These are phyloP conservation scores for Conopomorpha cramerella DNA, from an alignment of 1,140 invertebrate genomes.

Conservation along the genomic window DNA sequence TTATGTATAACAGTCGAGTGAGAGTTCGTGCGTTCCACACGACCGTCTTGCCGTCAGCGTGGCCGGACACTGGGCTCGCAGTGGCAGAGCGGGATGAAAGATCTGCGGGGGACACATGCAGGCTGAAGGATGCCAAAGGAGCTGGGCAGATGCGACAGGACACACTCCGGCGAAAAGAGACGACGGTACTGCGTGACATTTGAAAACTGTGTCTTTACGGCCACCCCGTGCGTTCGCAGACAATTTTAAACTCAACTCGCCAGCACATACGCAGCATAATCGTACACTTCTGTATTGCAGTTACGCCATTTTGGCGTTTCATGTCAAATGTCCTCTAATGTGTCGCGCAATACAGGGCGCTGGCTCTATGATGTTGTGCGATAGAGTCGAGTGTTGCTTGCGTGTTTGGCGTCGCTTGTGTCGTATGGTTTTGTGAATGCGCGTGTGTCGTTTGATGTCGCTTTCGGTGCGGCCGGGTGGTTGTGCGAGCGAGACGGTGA, in stretches of 20 bases:
- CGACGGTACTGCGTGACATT: conserved; percentile 56
- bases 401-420: conserved; percentile 22
- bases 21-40: conserved; percentile 17
- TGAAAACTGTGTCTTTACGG: conserved; percentile 57
- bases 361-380: conserved; percentile 20
- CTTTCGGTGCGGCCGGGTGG: conserved; percentile 19
- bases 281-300: background rate
- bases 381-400: conserved; percentile 22
- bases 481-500: conserved; percentile 32
- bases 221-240: conserved; percentile 11
- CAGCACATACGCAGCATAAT: no score
- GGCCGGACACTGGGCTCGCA: conserved; percentile 49
- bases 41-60: conserved; percentile 32
- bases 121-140: conserved; percentile 55
- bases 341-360: conserved; percentile 43
- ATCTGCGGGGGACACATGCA: conserved; percentile 44
- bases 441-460: conserved; percentile 46
- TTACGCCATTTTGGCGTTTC: conserved; percentile 16
- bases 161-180: conserved; percentile 49
- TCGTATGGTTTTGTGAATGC: conserved; percentile 13
- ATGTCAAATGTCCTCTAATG: conserved; percentile 50
- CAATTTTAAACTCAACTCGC: conserved; percentile 6
- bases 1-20: background rate
- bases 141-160: conserved; percentile 53
- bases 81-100: conserved; percentile 45